Evolutionary conservation across 2,113 vertebrate species (phyloP), one percentile per base, ranked within the genome.

Genomic region (Protobothrops flavoviridis): DNA sequence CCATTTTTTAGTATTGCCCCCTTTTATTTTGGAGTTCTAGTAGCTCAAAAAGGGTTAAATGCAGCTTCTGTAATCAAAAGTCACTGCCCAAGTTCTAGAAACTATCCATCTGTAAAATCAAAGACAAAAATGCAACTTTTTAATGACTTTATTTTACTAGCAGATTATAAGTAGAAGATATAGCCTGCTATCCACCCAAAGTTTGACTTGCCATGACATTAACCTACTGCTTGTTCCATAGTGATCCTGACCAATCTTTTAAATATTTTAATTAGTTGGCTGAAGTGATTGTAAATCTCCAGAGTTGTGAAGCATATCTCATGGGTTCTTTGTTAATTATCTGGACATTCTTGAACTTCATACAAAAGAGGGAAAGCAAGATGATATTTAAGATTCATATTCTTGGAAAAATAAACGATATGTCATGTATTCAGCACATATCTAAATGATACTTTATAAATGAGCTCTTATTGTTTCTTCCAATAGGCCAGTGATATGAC

Each of bases 381-480:
- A 24, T 12, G 3, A 45, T 81, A 9, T 86, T 90, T 74, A 45
- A 33, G 39, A 85, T 48, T 85, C 90, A 85, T 74, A 7, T 81
- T 91, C 11, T 89, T 91, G 85, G 39, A 20, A 95, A 94, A 94
- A 74, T 52, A 64, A 91, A 23, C 13, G 90, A 85, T n/a, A 43
- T 86, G 0, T 26, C 94, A 45, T 3, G 24, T 69, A 8, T 92
- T 26, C 92, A 81, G 5, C 48, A 2, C 90, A 92, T 15, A 93
- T 91, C 39, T 89, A 21, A 93, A 90, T 92, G 50, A 26, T 93
- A 48, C 1, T 11, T 92, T 91, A 91, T 87, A 39, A 85, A 59
- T 85, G 93, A 97, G 0, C 88, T 93, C 93, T 91, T 43, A 85
- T 90, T 92, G 94, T 92, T 93, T 39, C 53, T 90, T 94, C 57